phyloP scores from a whole-genome alignment of 2,888 invertebrate species.

The Chymomyza procnemis region DNA sequence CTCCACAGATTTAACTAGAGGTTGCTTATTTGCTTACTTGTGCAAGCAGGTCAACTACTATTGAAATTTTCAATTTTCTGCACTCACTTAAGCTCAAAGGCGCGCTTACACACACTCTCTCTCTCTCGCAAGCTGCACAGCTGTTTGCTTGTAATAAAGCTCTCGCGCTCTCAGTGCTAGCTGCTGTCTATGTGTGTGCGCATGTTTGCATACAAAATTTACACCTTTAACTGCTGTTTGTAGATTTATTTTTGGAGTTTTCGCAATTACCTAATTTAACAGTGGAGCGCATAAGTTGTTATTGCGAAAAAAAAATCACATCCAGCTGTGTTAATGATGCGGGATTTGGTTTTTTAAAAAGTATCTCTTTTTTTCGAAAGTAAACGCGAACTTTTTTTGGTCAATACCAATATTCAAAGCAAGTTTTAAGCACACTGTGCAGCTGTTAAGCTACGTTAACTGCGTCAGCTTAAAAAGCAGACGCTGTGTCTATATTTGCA shows the following conservation, averaged over 20 bases:
- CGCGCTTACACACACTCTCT: too few relatives aligned
- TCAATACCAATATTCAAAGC: neutral
- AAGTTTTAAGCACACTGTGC: conserved; percentile 44
- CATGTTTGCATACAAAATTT: conserved; percentile 57
- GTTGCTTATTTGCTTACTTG: too few relatives aligned
- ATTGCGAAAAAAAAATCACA: conserved; percentile 2
- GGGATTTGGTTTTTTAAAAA: neutral
- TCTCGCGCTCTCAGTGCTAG: neutral
- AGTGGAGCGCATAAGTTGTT: conserved; percentile 25
- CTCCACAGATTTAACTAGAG: too few relatives aligned
- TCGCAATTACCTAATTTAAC: conserved; percentile 53
- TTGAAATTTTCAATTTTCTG: neutral
- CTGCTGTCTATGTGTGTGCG: conserved; percentile 10
- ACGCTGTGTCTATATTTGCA: conserved; percentile 23
- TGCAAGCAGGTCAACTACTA: neutral
- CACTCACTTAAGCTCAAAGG: neutral
- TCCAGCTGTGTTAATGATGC: conserved; percentile 6
- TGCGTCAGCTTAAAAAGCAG: conserved; percentile 4
- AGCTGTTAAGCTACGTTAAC: neutral
- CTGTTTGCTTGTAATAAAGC: conserved; percentile 27
- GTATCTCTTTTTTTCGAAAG: neutral
- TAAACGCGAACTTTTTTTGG: neutral
- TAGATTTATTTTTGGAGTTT: conserved; percentile 34
- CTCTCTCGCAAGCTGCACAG: conserved; percentile 19
- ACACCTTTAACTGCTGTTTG: conserved; percentile 51